A percentile compares a stretch with the other conserved stretches of the same genome.
Evolutionary conservation across 2,113 vertebrate species (phyloP).

Genomic region (Maccullochella peelii): DNA sequence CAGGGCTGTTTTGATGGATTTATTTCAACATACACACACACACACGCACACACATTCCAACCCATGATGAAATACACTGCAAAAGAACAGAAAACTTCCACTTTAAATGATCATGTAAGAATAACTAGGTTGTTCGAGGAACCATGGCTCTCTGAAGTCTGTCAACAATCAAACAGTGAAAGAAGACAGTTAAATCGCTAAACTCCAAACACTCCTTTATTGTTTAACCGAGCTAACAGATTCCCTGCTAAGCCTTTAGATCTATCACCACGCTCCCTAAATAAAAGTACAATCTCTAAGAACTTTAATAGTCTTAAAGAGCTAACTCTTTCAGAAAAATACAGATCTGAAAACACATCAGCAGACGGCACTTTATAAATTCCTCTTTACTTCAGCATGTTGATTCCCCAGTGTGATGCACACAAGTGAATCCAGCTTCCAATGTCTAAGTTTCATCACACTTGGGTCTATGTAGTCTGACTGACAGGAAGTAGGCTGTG

Average conservation of each 20-base stretch:
- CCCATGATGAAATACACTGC: conserved; percentile 20
- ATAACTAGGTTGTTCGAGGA: conserved; percentile 3
- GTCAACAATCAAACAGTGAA: conserved; percentile 10
- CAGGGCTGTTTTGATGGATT: conserved; percentile 56
- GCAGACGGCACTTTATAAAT: not conserved
- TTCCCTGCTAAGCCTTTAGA: not conserved
- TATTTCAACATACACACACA: conserved; percentile 11
- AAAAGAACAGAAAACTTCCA: conserved; percentile 20
- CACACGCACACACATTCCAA: not conserved
- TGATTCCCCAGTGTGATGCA: not conserved
- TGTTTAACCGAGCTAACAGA: not conserved
- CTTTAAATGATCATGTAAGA: conserved; percentile 30
- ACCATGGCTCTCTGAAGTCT: conserved; percentile 10
- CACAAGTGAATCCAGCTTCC: not conserved
- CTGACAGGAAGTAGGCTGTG: no score
- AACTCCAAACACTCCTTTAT: not conserved
- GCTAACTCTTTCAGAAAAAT: not conserved
- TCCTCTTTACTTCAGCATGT: not conserved
- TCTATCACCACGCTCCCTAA: not conserved
- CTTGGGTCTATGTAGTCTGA: no score
- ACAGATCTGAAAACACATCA: not conserved
- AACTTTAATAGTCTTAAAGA: not conserved
- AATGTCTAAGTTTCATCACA: not conserved
- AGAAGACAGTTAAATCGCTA: not conserved
- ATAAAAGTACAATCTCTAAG: not conserved